A percentile compares a stretch with the other conserved stretches of the same genome.
Evolutionary conservation across 2,113 vertebrate species (phyloP).

Genomic region (Noturus placidus): DNA sequence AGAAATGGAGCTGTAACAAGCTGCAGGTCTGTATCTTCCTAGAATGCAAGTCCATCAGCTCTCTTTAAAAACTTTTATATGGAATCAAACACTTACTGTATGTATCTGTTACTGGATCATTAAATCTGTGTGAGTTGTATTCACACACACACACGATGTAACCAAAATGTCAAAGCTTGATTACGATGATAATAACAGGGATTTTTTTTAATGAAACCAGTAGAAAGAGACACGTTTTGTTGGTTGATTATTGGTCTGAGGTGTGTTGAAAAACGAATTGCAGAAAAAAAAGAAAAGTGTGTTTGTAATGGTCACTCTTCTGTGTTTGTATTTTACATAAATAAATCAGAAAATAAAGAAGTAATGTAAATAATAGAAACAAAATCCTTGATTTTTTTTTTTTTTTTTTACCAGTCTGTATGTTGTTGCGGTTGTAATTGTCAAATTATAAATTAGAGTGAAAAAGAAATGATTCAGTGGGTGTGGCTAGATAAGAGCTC

Average conservation of each 20-base stretch:
- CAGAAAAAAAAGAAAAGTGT: conserved; percentile 5
- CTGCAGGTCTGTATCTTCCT: not conserved
- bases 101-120: conserved; percentile 14
- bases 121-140: not conserved
- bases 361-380: not conserved
- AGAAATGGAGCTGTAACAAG: conserved; percentile 3
- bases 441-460: not conserved
- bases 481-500: not conserved
- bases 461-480: not conserved
- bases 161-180: not conserved
- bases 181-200: not conserved
- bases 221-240: not conserved
- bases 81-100: conserved; percentile 8
- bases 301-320: conserved; percentile 5
- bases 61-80: conserved; percentile 33
- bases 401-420: not conserved
- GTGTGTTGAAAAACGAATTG: not conserved
- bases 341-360: not conserved
- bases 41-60: conserved; percentile 22
- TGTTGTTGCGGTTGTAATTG: not conserved
- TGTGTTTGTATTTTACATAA: not conserved
- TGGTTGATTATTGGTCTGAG: not conserved
- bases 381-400: not conserved
- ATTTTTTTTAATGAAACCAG: not conserved
- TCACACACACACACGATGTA: not conserved